Evolutionary conservation across 2,888 invertebrate genomes (phyloP).

Genomic region (Caenorhabditis macrosperma): DNA sequence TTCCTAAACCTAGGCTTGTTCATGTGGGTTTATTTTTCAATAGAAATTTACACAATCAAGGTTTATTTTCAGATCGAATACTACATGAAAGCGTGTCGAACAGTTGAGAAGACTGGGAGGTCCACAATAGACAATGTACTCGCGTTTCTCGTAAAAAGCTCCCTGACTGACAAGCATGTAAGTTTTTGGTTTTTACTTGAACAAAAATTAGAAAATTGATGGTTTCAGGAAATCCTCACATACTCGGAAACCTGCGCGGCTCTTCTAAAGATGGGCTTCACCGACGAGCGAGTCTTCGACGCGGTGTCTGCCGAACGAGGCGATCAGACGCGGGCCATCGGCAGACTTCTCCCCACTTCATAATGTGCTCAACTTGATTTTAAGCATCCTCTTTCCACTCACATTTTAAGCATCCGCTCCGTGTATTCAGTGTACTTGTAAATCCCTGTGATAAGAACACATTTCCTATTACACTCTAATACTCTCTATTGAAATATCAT

Average conservation of each 20-base stretch:
- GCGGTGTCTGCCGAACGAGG: conserved; percentile 52
- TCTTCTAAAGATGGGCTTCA: conserved; percentile 67
- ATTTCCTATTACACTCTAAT: not conserved
- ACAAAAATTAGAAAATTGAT: not conserved
- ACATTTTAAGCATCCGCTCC: not conserved
- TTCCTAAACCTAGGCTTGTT: conserved; percentile 56
- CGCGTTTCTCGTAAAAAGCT: conserved; percentile 58
- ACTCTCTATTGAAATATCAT: too few relatives aligned
- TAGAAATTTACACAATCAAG: not conserved
- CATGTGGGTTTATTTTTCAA: conserved; percentile 54
- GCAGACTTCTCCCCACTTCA: conserved; percentile 21
- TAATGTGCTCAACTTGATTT: not conserved
- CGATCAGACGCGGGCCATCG: conserved; percentile 57
- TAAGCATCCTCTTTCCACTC: not conserved
- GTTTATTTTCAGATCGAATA: conserved; percentile 65
- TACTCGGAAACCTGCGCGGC: conserved; percentile 63
- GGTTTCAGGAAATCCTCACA: conserved; percentile 58
- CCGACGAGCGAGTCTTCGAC: conserved; percentile 39
- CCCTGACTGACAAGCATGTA: conserved; percentile 67
- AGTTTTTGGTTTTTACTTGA: not conserved
- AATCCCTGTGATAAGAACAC: conserved; percentile 12
- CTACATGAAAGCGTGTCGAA: conserved; percentile 69
- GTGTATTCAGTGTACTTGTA: conserved; percentile 12
- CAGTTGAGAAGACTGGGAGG: conserved; percentile 63
- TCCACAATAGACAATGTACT: conserved; percentile 53